These are phyloP conservation scores for Distichodus sexfasciatus DNA, from an alignment of 2,797 vertebrate species.

Conservation along the genomic window DNA sequence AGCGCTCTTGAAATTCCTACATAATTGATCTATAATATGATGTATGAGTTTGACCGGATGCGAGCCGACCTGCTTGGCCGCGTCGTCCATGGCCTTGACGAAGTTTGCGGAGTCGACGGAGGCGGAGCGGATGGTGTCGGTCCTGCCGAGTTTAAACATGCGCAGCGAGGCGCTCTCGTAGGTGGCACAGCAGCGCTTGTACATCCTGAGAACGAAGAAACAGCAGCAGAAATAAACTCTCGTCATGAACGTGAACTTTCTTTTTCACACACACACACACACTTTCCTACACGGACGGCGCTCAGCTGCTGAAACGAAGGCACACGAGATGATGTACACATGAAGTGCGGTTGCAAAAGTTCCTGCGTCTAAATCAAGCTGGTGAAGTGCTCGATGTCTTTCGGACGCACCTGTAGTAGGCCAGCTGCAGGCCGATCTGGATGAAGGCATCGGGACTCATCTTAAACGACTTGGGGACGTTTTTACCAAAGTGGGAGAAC, in stretches of 20 bases:
- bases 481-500: slow-evolving; percentile 89
- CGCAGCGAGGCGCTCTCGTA: slow-evolving; percentile 91
- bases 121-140: slow-evolving; percentile 90
- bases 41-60: no score
- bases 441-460: slow-evolving; percentile 94
- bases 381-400: no score
- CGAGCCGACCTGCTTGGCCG: slow-evolving; percentile 69
- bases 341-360: no score
- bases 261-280: no score
- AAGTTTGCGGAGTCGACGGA: slow-evolving; percentile 79
- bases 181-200: slow-evolving; percentile 77
- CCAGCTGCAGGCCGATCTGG: slow-evolving; percentile 88
- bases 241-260: no score
- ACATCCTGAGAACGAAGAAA: slow-evolving; percentile 73
- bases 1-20: no score
- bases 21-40: no score
- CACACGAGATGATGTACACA: no score
- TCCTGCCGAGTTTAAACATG: slow-evolving; percentile 89
- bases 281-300: no score
- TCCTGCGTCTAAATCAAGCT: no score
- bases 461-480: slow-evolving; percentile 84
- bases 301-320: no score
- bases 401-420: slow-evolving; percentile 94
- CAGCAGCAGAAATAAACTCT: no score
- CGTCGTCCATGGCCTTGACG: slow-evolving; percentile 79